Evolutionary conservation across 2,797 vertebrate genomes (phyloP), one percentile per base, ranked within the genome.

Genomic region (Selene dorsalis): DNA sequence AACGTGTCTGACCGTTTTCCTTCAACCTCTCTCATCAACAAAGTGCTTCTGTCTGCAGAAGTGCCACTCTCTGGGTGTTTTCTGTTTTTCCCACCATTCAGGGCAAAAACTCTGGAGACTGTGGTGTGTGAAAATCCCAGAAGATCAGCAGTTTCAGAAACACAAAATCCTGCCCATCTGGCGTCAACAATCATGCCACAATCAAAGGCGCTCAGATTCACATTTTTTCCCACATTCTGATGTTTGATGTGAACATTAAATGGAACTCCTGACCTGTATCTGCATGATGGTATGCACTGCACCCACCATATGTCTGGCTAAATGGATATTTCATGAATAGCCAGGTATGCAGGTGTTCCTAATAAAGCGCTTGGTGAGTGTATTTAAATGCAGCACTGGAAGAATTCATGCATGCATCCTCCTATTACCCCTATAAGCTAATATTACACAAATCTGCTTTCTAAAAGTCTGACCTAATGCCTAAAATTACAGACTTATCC

Each of bases 401-500:
- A 59, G 47, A 47, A 72, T 64, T 68, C 48, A 68, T 61, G 32
- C 17, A 35, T 16, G 45, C 41, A 35, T 60, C 39, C 45, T 67
- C 55, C 26, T 13, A 28, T 9, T 30, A 41, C 26, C 56, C 52
- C 50, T 13, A 28, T 9, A 16, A 30, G 53, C 11, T 30, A 8
- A 28, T 74, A 39, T 76, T 50, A 64, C 48, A 73, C 57, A 24
- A 70, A 67, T 53, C 17, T 18, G 41, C 48, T 53, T 45, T 58
- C 5, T 45, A 5, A 67, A 26, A 82, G 22, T 77, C 45, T 59
- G 38, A 48, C 6, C 9, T 22, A n/a, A 69, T 20, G 4, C 32
- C 53, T 43, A 12, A 66, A 63, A 53, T 68, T 20, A 57, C 24
- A 9, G 17, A 47, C 53, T 58, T 39, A 58, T 26, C n/a, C 22